Conservation (phyloP, 1,140 invertebrate species). For the Neotoxoptera formosana region DNA sequence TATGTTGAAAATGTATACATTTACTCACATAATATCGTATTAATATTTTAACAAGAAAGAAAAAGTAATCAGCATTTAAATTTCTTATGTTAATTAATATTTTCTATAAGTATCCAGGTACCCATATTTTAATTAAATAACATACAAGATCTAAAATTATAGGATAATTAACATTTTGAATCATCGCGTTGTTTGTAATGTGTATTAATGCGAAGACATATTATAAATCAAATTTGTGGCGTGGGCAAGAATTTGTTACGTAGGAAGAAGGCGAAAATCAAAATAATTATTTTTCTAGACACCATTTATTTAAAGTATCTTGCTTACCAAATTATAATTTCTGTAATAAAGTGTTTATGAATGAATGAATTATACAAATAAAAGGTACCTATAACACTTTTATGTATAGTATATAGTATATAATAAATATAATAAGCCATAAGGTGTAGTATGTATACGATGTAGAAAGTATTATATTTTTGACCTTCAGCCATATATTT, state of each 20-base stretch:
- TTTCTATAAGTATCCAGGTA: background rate
- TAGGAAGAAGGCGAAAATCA: slow-evolving; percentile 46
- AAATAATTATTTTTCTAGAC: slow-evolving; percentile 52
- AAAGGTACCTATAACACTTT: background rate
- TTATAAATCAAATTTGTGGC: slow-evolving; percentile 46
- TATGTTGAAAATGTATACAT: background rate
- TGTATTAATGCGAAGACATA: background rate
- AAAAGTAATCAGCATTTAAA: background rate
- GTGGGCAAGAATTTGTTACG: slow-evolving; percentile 31
- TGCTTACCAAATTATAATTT: slow-evolving; percentile 42
- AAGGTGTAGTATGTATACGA: background rate
- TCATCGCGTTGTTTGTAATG: background rate
- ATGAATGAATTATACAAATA: slow-evolving; percentile 33
- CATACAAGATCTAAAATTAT: background rate
- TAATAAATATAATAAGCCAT: background rate
- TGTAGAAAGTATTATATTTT: slow-evolving; percentile 20
- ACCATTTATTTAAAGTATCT: slow-evolving; percentile 15
- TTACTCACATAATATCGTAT: background rate
- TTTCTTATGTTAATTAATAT: background rate
- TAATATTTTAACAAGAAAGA: background rate
- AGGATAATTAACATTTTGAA: slow-evolving; percentile 13
- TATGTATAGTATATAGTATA: background rate
- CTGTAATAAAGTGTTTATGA: slow-evolving; percentile 38
- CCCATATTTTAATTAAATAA: background rate
- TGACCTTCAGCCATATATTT: slow-evolving; percentile 11